Evolutionary conservation across 2,888 invertebrate species (phyloP).

Genomic region (Hybos culiciformis): DNA sequence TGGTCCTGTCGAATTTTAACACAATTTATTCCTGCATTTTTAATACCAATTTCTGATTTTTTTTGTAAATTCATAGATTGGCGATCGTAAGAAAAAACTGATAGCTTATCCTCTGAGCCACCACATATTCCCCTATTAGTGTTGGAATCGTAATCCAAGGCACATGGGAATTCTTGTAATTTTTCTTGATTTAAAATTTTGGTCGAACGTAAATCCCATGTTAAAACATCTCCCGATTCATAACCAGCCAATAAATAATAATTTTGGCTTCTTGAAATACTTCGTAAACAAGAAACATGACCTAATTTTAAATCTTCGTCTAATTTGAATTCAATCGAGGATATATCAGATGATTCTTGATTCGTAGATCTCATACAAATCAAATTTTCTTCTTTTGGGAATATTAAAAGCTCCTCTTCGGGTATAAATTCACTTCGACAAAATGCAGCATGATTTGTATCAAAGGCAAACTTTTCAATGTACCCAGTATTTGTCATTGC

Average conservation of each 20-base stretch:
- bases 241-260: constrained; percentile 53
- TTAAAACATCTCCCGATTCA: constrained; percentile 55
- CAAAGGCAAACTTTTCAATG: constrained; percentile 40
- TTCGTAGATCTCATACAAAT: constrained; percentile 33
- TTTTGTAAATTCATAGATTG: constrained; percentile 38
- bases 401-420: constrained; percentile 48
- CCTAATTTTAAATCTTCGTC: constrained; percentile 37
- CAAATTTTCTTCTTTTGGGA: constrained; percentile 46
- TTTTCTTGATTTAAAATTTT: constrained; percentile 29
- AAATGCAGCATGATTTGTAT: constrained; percentile 54
- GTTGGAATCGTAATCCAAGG: constrained; percentile 53
- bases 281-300: constrained; percentile 43
- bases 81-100: constrained; percentile 27
- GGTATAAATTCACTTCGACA: constrained; percentile 48
- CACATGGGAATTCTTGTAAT: constrained; percentile 51
- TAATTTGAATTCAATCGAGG: too few species aligned
- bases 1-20: constrained; percentile 53
- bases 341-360: constrained; percentile 27
- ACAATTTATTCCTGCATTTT: constrained; percentile 58
- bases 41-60: constrained; percentile 49
- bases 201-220: constrained; percentile 56
- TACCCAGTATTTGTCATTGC: constrained; percentile 46
- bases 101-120: constrained; percentile 26
- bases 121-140: constrained; percentile 55
- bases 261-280: constrained; percentile 34